phyloP scores from a whole-genome alignment of 2,888 invertebrate species.

The Helicoverpa assulta region DNA sequence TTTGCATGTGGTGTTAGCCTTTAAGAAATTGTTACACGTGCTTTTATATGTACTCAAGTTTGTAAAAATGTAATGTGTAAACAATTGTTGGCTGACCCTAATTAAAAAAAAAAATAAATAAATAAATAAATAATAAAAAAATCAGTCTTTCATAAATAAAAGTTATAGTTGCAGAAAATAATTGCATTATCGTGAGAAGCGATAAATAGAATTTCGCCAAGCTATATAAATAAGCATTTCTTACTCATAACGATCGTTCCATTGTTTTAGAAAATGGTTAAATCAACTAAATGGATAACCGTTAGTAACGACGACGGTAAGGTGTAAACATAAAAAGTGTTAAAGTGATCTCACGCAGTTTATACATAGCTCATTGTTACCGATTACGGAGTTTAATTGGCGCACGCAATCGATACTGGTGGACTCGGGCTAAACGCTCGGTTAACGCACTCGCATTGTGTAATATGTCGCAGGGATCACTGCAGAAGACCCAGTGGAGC shows the following conservation, averaged over 20 bases:
- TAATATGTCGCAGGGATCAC: conserved; percentile 13
- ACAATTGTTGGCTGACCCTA: no score
- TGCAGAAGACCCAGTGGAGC: conserved; percentile 42
- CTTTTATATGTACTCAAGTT: no score
- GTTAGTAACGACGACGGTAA: conserved; percentile 8
- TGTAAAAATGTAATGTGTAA: no score
- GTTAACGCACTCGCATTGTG: conserved; percentile 57
- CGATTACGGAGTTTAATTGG: conserved; percentile 51
- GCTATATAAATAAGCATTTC: background rate
- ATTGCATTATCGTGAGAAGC: no score
- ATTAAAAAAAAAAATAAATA: no score
- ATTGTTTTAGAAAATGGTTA: background rate
- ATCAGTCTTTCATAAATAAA: background rate
- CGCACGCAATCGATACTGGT: conserved; percentile 57
- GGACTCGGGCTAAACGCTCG: conserved; percentile 40
- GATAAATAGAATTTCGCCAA: no score
- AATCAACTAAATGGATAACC: background rate
- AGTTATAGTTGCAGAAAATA: no score
- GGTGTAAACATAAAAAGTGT: conserved; percentile 31
- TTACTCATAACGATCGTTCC: background rate
- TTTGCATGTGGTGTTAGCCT: no score
- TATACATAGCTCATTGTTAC: conserved; percentile 32
- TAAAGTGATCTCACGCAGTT: conserved; percentile 12
- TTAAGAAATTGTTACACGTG: no score
- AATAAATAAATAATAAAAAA: no score